These are phyloP conservation scores for Hedychridium roseum DNA, from an alignment of 2,888 invertebrate genomes.

Conservation along the genomic window DNA sequence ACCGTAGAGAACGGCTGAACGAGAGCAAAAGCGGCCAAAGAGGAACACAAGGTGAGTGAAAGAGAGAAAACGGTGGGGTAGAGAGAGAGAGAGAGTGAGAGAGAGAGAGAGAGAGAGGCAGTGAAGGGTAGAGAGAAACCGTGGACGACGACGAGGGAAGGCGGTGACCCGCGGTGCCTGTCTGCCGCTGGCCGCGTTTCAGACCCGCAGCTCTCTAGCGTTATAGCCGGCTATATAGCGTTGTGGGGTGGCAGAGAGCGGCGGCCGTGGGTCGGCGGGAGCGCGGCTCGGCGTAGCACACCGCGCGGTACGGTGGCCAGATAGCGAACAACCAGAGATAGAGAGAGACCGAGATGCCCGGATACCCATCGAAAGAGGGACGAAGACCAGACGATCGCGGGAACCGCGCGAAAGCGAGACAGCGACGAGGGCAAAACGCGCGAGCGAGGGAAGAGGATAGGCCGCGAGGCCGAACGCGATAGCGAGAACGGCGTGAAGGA, in stretches of 20 bases:
- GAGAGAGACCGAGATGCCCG: constrained; percentile 16
- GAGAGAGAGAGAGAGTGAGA: constrained; percentile 14
- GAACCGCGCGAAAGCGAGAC: constrained; percentile 31
- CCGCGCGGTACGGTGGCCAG: constrained; percentile 21
- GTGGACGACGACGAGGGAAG: constrained; percentile 45
- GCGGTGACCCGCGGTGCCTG: constrained; percentile 63
- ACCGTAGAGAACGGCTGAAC: constrained; percentile 6
- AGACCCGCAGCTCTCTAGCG: constrained; percentile 34
- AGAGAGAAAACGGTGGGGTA: background rate
- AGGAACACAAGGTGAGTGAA: background rate
- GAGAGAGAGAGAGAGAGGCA: constrained; percentile 10
- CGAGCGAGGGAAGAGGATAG: constrained; percentile 7
- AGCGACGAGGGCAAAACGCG: constrained; percentile 18
- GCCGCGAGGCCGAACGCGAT: background rate
- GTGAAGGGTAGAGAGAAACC: constrained; percentile 10
- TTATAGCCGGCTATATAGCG: constrained; percentile 25
- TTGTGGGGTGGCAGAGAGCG: constrained; percentile 23
- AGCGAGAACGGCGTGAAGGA: constrained; percentile 14
- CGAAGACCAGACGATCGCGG: constrained; percentile 20
- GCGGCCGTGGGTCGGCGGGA: constrained; percentile 26
- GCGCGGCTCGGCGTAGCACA: constrained; percentile 2
- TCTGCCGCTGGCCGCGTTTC: constrained; percentile 61
- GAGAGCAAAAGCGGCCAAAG: background rate
- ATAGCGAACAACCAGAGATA: constrained; percentile 14
- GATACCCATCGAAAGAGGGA: constrained; percentile 16